phyloP scores from a whole-genome alignment of 2,888 invertebrate genomes.

The Phragmatobia fuliginosa region DNA sequence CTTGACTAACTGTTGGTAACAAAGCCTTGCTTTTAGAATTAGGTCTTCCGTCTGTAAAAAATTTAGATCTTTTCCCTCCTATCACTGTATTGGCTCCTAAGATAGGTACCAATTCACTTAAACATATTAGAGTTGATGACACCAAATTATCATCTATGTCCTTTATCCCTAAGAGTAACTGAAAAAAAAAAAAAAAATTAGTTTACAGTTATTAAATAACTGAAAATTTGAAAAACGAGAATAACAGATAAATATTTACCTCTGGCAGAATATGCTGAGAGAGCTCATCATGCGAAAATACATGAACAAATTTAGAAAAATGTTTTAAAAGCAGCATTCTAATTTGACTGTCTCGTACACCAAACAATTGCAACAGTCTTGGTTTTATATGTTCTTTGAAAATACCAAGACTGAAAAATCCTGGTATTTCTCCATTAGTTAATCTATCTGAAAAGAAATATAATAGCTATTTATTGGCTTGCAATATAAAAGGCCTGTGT shows the following conservation, averaged over 20 bases:
- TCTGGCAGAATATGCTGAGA: constrained; percentile 94
- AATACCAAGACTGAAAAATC: constrained; percentile 89
- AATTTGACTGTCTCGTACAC: constrained; percentile 93
- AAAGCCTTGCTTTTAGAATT: constrained; percentile 73
- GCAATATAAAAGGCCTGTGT: no score
- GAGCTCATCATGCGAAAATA: constrained; percentile 92
- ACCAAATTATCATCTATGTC: constrained; percentile 95
- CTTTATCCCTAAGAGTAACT: constrained; percentile 94
- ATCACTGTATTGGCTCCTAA: constrained; percentile 95
- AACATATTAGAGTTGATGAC: constrained; percentile 91
- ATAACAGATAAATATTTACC: constrained; percentile 70
- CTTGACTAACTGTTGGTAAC: constrained; percentile 37
- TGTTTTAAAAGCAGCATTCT: constrained; percentile 92
- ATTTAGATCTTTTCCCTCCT: constrained; percentile 92
- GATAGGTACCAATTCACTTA: constrained; percentile 94
- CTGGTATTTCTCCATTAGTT: constrained; percentile 78
- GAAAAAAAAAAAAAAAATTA: constrained; percentile 54
- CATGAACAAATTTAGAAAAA: constrained; percentile 91
- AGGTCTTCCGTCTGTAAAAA: constrained; percentile 95
- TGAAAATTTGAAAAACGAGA: neutral
- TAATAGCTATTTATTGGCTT: neutral
- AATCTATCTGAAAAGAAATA: constrained; percentile 68
- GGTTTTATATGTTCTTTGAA: constrained; percentile 92
- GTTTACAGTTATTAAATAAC: neutral
- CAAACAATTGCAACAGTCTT: constrained; percentile 92